These are phyloP conservation scores for Globodera rostochiensis DNA, from an alignment of 1,140 invertebrate genomes.

Conservation along the genomic window DNA sequence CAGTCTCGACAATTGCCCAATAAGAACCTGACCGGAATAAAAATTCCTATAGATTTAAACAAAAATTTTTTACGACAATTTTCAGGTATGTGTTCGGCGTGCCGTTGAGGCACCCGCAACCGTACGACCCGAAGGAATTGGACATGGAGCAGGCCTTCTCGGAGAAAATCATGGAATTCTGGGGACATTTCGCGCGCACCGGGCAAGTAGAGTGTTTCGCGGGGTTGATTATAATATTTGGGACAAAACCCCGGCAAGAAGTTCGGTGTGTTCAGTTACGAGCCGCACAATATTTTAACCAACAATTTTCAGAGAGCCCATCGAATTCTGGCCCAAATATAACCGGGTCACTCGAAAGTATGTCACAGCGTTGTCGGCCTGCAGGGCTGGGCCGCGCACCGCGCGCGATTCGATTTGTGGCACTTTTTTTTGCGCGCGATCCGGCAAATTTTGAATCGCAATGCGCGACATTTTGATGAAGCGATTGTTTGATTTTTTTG, in stretches of 20 bases:
- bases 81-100: slow-evolving; percentile 83
- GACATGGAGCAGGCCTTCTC: slow-evolving; percentile 81
- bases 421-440: too few species aligned
- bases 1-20: too few species aligned
- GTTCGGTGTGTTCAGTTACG: too few species aligned
- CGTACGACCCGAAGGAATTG: slow-evolving; percentile 79
- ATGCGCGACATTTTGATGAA: too few species aligned
- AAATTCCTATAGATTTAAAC: not conserved
- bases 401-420: too few species aligned
- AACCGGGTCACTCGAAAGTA: slow-evolving; percentile 57
- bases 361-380: not conserved
- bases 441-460: too few species aligned
- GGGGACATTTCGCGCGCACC: slow-evolving; percentile 91
- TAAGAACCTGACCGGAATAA: too few species aligned
- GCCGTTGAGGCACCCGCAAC: slow-evolving; percentile 78
- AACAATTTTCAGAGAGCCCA: slow-evolving; percentile 43
- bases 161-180: slow-evolving; percentile 86
- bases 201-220: slow-evolving; percentile 71
- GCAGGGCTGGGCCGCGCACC: too few species aligned
- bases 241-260: too few species aligned
- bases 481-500: too few species aligned
- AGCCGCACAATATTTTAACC: too few species aligned
- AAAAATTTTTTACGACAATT: not conserved
- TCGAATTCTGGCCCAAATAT: slow-evolving; percentile 62
- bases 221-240: too few species aligned